Conservation (phyloP, 2,888 invertebrate genomes). For the Clitarchus hookeri region DNA sequence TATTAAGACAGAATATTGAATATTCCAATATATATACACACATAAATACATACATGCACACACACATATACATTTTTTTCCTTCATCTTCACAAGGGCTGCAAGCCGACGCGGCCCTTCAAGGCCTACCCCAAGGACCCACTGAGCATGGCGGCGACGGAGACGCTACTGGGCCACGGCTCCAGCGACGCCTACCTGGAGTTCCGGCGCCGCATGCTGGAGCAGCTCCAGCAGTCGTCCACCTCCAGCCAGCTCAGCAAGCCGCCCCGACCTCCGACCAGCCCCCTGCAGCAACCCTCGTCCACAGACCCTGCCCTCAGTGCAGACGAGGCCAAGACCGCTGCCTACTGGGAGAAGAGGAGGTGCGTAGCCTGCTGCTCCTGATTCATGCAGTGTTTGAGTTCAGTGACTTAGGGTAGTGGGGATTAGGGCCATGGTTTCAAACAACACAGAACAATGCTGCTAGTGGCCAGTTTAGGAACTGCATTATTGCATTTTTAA, state of each 20-base stretch:
- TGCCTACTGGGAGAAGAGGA: slow-evolving; percentile 83
- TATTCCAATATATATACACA: too few species aligned
- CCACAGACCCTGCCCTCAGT: slow-evolving; percentile 21
- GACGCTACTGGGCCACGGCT: slow-evolving; percentile 58
- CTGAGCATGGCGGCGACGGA: slow-evolving; percentile 57
- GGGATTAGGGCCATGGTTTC: too few species aligned
- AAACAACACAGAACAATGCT: too few species aligned
- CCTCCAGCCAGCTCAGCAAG: slow-evolving; percentile 48
- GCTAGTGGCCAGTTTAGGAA: too few species aligned
- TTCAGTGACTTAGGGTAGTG: too few species aligned
- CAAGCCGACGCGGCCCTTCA: slow-evolving; percentile 65
- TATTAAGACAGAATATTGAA: too few species aligned
- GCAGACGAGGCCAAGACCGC: slow-evolving; percentile 65
- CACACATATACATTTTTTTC: too few species aligned
- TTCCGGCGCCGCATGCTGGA: slow-evolving; percentile 72
- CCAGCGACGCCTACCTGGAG: slow-evolving; percentile 69
- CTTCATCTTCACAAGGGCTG: slow-evolving; percentile 41
- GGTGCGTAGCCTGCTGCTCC: slow-evolving; percentile 48
- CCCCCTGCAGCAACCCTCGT: slow-evolving; percentile 41
- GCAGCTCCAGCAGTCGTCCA: slow-evolving; percentile 53
- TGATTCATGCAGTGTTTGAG: too few species aligned
- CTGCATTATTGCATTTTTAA: too few species aligned
- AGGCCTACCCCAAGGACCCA: slow-evolving; percentile 74
- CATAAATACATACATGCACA: too few species aligned
- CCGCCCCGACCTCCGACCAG: slow-evolving; percentile 34